These are phyloP conservation scores for Stenopsyche tienmushanensis DNA, from an alignment of 1,140 invertebrate genomes.

Conservation along the genomic window DNA sequence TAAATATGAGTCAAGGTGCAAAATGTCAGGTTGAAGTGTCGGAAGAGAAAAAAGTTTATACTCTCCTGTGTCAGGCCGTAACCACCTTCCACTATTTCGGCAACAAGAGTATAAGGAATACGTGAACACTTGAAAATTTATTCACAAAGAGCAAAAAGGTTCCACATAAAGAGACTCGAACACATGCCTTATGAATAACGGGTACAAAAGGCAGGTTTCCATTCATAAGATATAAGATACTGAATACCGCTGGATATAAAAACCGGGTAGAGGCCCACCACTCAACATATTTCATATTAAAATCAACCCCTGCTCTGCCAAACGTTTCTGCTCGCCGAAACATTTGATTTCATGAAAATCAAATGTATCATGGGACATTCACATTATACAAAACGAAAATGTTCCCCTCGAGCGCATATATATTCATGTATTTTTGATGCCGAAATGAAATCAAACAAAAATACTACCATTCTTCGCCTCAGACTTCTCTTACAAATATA, in stretches of 20 bases:
- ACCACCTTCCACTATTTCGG: conserved; percentile 25
- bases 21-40: too few relatives aligned
- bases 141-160: conserved; percentile 32
- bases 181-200: conserved; percentile 32
- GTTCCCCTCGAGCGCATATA: too few relatives aligned
- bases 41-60: conserved; percentile 13
- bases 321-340: conserved; percentile 13
- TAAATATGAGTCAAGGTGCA: too few relatives aligned
- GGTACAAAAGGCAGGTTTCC: conserved; percentile 29
- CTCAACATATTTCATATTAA: conserved; percentile 19
- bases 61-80: conserved; percentile 4
- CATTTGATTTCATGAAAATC: conserved; percentile 25
- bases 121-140: conserved; percentile 31
- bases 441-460: too few relatives aligned
- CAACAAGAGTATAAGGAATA: conserved; percentile 28
- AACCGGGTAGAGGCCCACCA: conserved; percentile 9
- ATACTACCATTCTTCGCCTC: too few relatives aligned
- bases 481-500: too few relatives aligned
- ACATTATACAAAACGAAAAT: too few relatives aligned
- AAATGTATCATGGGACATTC: too few relatives aligned
- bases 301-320: conserved; percentile 12
- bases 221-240: conserved; percentile 33
- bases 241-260: conserved; percentile 23
- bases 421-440: too few relatives aligned
- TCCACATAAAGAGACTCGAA: conserved; percentile 31